Evolutionary conservation across 2,797 vertebrate species (phyloP).

Genomic region (Megalops cyprinoides): DNA sequence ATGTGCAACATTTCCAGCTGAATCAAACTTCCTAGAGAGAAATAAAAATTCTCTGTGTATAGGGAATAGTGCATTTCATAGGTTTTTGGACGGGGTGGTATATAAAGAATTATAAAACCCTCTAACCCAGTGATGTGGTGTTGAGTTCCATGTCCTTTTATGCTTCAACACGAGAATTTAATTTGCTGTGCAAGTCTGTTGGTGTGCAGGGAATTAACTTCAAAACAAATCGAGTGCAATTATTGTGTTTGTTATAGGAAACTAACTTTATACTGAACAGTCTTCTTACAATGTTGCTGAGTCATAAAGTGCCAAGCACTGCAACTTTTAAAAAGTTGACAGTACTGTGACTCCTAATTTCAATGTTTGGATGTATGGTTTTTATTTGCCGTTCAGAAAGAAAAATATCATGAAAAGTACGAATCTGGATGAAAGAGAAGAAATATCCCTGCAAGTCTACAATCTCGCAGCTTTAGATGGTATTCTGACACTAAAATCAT

Average conservation of each 20-base stretch:
- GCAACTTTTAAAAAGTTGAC: neutral
- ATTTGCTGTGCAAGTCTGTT: neutral
- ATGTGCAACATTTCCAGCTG: no score
- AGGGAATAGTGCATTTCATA: no score
- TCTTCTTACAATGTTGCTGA: neutral
- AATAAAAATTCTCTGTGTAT: no score
- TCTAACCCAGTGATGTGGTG: no score
- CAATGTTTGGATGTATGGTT: neutral
- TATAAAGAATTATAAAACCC: no score
- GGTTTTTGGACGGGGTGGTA: no score
- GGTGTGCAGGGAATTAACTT: neutral
- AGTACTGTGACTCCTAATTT: neutral
- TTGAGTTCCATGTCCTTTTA: no score
- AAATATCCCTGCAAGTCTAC: neutral
- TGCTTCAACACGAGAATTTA: no score
- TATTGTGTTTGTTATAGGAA: conserved; percentile 4
- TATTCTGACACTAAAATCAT: neutral
- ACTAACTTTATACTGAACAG: neutral
- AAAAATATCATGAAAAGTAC: neutral
- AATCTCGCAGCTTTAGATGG: neutral
- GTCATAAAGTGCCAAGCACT: neutral
- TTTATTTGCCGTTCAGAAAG: neutral
- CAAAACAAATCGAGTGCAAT: conserved; percentile 8
- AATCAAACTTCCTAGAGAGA: no score
- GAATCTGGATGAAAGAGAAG: neutral